phyloP scores from a whole-genome alignment of 2,113 vertebrate species.

The Barbus barbus region DNA sequence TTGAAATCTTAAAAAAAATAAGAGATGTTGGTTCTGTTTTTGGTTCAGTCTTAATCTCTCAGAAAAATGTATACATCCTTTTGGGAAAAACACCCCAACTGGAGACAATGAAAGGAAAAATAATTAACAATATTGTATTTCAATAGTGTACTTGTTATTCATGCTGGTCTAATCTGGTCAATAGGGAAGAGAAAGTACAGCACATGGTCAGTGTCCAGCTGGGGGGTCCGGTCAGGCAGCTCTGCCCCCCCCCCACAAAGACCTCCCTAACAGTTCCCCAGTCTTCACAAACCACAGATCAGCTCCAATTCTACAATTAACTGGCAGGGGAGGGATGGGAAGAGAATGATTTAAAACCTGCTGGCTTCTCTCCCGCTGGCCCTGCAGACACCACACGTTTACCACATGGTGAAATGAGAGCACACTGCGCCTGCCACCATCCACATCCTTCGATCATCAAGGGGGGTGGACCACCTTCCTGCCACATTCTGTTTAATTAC shows the following conservation, averaged over 20 bases:
- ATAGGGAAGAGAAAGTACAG: not conserved
- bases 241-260: not conserved
- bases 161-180: not conserved
- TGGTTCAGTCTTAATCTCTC: not conserved
- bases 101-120: too few relatives aligned
- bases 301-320: slow-evolving; percentile 27
- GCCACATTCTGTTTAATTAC: slow-evolving; percentile 35
- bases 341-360: slow-evolving; percentile 39
- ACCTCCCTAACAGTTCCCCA: slow-evolving; percentile 6
- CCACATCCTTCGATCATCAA: not conserved
- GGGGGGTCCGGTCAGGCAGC: not conserved
- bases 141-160: too few relatives aligned
- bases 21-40: not conserved
- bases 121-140: too few relatives aligned
- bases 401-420: slow-evolving; percentile 34
- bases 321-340: slow-evolving; percentile 12
- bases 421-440: not conserved
- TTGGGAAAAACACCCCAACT: too few relatives aligned
- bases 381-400: not conserved
- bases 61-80: not conserved
- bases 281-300: slow-evolving; percentile 6
- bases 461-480: slow-evolving; percentile 23
- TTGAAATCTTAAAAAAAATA: not conserved
- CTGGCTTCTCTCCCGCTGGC: slow-evolving; percentile 22
- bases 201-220: too few relatives aligned